Conservation (phyloP, 2,113 vertebrate genomes). For the Cyphotilapia sp. region DNA sequence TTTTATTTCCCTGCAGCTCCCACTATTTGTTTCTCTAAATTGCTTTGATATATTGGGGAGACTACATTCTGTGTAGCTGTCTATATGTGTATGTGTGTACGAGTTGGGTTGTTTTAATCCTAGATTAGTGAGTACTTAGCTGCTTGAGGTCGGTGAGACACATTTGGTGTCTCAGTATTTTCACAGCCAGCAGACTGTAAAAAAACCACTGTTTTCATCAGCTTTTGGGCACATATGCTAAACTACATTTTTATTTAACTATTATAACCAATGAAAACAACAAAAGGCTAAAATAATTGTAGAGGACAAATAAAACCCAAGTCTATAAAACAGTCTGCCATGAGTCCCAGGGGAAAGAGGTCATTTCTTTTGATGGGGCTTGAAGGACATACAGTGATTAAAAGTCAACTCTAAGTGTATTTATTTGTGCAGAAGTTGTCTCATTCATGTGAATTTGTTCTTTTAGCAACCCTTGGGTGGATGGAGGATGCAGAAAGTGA, state of each 20-base stretch:
- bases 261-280: neutral
- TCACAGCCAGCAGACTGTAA: neutral
- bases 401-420: neutral
- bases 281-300: neutral
- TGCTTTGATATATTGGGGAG: neutral
- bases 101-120: neutral
- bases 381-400: neutral
- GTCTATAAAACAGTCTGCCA: neutral
- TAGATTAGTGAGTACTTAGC: neutral
- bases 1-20: constrained; percentile 15
- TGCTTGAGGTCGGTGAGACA: neutral
- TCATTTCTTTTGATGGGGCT: neutral
- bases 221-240: neutral
- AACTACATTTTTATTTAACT: neutral
- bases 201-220: neutral
- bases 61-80: neutral
- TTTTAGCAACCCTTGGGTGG: neutral
- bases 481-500: neutral
- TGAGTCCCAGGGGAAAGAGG: neutral
- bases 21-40: neutral
- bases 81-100: neutral
- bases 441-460: neutral
- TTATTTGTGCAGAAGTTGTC: neutral
- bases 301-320: neutral
- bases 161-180: neutral